Evolutionary conservation across 2,888 invertebrate species (phyloP).

Genomic region (Chromoteleia sp.): DNA sequence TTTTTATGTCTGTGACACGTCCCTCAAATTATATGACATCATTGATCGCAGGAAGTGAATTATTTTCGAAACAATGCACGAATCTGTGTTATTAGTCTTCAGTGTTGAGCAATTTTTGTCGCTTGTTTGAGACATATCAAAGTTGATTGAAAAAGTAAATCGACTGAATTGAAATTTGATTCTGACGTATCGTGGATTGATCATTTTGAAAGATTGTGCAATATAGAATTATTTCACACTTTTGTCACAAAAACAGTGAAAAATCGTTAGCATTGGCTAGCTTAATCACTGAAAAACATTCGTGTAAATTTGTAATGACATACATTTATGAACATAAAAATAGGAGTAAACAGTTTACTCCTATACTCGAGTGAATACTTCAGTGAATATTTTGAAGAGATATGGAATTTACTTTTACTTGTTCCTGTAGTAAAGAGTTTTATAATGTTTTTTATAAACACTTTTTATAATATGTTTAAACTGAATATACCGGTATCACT

Average conservation of each 20-base stretch:
- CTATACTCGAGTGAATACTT: no score
- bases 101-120: slow-evolving; percentile 28
- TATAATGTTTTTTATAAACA: no score
- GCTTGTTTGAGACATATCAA: not conserved
- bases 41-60: slow-evolving; percentile 17
- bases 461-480: no score
- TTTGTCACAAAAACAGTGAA: slow-evolving; percentile 2
- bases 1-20: slow-evolving; percentile 5
- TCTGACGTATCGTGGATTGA: no score
- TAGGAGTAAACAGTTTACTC: no score
- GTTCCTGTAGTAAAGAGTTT: no score
- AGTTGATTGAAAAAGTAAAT: no score
- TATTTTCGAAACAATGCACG: slow-evolving; percentile 31
- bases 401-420: no score
- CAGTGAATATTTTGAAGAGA: no score
- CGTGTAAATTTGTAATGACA: not conserved
- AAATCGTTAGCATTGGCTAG: not conserved
- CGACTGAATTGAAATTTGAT: no score
- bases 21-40: slow-evolving; percentile 17
- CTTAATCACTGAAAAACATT: slow-evolving; percentile 2
- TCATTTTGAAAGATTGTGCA: not conserved
- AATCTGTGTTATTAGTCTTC: slow-evolving; percentile 16
- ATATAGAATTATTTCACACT: not conserved
- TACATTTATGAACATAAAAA: no score
- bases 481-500: no score